Evolutionary conservation across 2,888 invertebrate genomes (phyloP).

Genomic region (Drosophila macrothrix): DNA sequence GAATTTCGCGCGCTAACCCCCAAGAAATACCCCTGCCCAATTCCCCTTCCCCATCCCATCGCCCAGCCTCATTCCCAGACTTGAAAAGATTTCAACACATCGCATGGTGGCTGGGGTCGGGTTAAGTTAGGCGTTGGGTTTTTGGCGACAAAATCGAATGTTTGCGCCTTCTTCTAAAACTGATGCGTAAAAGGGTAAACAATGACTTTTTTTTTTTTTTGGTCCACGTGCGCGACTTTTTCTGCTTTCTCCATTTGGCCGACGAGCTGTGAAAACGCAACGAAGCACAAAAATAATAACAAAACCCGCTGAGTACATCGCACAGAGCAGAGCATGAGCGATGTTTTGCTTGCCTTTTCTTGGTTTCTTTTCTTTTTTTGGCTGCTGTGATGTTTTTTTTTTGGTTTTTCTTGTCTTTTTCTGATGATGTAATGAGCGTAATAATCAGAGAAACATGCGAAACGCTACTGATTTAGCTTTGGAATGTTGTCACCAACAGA

Average conservation of each 20-base stretch:
- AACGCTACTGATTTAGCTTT: slow-evolving; percentile 46
- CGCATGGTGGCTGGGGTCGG: neutral
- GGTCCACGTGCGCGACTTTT: slow-evolving; percentile 37
- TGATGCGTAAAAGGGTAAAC: slow-evolving; percentile 73
- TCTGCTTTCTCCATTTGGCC: slow-evolving; percentile 28
- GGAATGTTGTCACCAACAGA: slow-evolving; percentile 47
- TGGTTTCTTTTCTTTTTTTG: slow-evolving; percentile 16
- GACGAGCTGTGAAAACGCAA: slow-evolving; percentile 71
- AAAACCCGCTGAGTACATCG: slow-evolving; percentile 41
- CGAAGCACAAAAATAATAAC: slow-evolving; percentile 79
- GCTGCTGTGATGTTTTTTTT: neutral
- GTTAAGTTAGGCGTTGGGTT: slow-evolving; percentile 30
- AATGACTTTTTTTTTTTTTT: slow-evolving; percentile 57
- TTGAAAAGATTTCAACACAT: slow-evolving; percentile 71
- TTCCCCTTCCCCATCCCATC: neutral
- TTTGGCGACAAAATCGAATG: slow-evolving; percentile 51
- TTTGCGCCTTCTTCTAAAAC: slow-evolving; percentile 25
- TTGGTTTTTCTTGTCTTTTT: slow-evolving; percentile 25
- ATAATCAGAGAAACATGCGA: slow-evolving; percentile 69
- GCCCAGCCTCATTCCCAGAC: no score
- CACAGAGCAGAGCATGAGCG: slow-evolving; percentile 48
- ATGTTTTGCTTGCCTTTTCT: slow-evolving; percentile 55
- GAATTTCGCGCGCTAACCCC: slow-evolving; percentile 67
- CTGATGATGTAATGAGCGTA: slow-evolving; percentile 76
- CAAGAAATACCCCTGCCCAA: neutral